These are phyloP conservation scores for Cheilosia vernalis DNA, from an alignment of 2,888 invertebrate species.

Conservation along the genomic window DNA sequence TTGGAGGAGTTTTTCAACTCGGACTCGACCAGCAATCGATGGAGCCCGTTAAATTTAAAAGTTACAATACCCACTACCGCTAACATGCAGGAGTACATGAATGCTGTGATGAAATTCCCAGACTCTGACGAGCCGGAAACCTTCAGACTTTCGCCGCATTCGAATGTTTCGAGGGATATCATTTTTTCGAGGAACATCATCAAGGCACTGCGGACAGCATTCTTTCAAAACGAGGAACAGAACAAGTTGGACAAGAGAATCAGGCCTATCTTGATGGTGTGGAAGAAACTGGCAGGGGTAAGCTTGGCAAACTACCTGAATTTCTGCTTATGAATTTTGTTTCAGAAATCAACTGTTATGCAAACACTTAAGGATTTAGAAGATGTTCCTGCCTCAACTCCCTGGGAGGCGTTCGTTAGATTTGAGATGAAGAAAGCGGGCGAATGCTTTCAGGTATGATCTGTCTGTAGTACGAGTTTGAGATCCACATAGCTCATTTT, in stretches of 20 bases:
- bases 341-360: slow-evolving; percentile 78
- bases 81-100: slow-evolving; percentile 81
- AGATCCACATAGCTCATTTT: background rate
- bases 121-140: slow-evolving; percentile 81
- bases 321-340: background rate
- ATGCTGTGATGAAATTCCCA: slow-evolving; percentile 80
- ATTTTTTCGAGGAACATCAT: slow-evolving; percentile 80
- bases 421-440: slow-evolving; percentile 80
- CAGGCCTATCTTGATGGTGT: slow-evolving; percentile 89
- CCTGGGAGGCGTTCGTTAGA: slow-evolving; percentile 81
- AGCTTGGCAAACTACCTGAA: background rate
- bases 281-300: slow-evolving; percentile 90
- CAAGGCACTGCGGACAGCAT: slow-evolving; percentile 79
- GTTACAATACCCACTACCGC: slow-evolving; percentile 80
- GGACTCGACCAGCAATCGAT: slow-evolving; percentile 86
- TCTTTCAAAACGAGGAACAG: slow-evolving; percentile 76
- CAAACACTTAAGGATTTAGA: slow-evolving; percentile 77
- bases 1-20: slow-evolving; percentile 86
- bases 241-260: slow-evolving; percentile 85
- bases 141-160: slow-evolving; percentile 81
- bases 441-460: slow-evolving; percentile 77
- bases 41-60: slow-evolving; percentile 85
- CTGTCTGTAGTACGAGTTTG: background rate
- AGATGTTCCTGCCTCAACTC: slow-evolving; percentile 70
- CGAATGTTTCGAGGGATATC: slow-evolving; percentile 81